Conservation (phyloP, 37 sponge, comb jelly and placozoan genomes). For the Agelas oroides region DNA sequence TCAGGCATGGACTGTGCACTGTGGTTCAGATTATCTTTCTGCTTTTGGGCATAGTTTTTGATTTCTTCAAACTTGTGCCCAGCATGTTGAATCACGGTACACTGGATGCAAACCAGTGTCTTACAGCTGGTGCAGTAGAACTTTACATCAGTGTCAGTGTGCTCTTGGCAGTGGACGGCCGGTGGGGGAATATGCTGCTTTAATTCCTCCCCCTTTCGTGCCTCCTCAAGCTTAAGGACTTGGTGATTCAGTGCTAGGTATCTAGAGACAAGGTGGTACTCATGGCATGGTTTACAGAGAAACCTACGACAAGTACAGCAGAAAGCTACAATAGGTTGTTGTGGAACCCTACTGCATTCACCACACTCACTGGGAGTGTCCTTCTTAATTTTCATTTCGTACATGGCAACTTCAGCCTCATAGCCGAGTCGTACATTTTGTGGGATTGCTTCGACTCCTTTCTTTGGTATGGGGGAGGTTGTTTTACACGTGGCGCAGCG, state of each 20-base stretch:
- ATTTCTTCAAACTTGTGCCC: not conserved
- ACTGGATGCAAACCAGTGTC: slow-evolving; percentile 5
- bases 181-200: not conserved
- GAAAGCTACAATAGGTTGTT: not conserved
- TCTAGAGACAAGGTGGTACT: slow-evolving; percentile 6
- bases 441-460: not conserved
- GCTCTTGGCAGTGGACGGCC: not conserved
- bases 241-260: slow-evolving; percentile 3
- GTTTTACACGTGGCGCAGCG: slow-evolving; percentile 22
- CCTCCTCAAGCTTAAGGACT: slow-evolving; percentile 1
- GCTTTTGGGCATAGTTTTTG: not conserved
- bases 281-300: slow-evolving; percentile 21
- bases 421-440: slow-evolving; percentile 3
- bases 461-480: not conserved
- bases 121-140: slow-evolving; percentile 33
- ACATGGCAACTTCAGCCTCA: slow-evolving; percentile 26
- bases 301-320: slow-evolving; percentile 31
- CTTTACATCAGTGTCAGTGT: not conserved
- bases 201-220: not conserved
- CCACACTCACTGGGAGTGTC: slow-evolving; percentile 28
- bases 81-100: slow-evolving; percentile 12
- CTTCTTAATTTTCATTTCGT: not conserved
- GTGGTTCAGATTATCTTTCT: not conserved
- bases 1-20: not conserved
- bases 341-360: slow-evolving; percentile 14